Conservation (phyloP, 2,113 vertebrate genomes). For the Xiphophorus couchianus region DNA sequence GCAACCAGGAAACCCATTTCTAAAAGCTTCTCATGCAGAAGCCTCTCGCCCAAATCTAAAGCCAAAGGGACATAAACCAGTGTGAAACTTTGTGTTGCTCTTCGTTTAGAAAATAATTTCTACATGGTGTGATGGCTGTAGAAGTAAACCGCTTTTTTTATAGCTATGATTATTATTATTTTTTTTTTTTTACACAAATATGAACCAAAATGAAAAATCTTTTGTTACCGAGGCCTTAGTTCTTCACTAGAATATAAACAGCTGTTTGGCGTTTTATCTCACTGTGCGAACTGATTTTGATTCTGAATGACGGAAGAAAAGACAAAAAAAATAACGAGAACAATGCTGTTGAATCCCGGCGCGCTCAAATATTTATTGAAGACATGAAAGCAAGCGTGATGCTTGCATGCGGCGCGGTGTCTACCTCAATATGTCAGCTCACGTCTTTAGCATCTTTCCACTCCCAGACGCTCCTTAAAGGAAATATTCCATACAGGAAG, state of each 20-base stretch:
- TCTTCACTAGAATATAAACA: neutral
- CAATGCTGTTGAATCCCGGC: neutral
- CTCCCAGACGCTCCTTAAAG: neutral
- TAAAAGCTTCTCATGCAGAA: slow-evolving; percentile 30
- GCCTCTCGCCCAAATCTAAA: slow-evolving; percentile 41
- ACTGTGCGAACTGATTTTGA: slow-evolving; percentile 16
- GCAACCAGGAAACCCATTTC: slow-evolving; percentile 29
- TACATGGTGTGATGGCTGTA: neutral
- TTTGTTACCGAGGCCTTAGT: slow-evolving; percentile 15
- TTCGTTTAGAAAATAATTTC: slow-evolving; percentile 10
- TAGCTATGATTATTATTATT: neutral
- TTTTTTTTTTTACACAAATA: neutral
- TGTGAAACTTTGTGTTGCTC: slow-evolving; percentile 1
- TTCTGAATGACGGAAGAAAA: neutral
- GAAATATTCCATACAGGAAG: neutral
- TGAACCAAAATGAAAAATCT: neutral
- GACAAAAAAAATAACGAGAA: slow-evolving; percentile 4
- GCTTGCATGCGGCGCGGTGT: slow-evolving; percentile 1
- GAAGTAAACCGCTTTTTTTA: slow-evolving; percentile 19
- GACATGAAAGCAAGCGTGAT: slow-evolving; percentile 24
- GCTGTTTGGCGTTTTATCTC: slow-evolving; percentile 8
- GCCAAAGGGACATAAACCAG: slow-evolving; percentile 54
- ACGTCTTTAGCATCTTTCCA: slow-evolving; percentile 7
- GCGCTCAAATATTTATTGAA: slow-evolving; percentile 20
- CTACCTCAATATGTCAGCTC: slow-evolving; percentile 14